phyloP scores from a whole-genome alignment of 2,797 vertebrate species.

The Labeo calbasu region DNA sequence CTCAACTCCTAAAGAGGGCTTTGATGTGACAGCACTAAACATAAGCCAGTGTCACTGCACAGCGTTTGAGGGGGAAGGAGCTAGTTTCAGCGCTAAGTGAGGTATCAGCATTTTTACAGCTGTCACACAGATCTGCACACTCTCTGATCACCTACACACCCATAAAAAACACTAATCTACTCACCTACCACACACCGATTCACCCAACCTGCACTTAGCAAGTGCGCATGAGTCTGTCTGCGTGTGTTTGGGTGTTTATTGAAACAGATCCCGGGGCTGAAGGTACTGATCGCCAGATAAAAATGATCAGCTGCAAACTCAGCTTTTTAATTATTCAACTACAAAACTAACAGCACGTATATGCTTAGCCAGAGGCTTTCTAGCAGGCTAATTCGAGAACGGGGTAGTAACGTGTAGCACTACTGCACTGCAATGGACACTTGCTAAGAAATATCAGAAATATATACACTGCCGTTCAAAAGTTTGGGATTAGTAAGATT shows the following conservation, averaged over 20 bases:
- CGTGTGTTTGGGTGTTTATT: not conserved
- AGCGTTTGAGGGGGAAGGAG: slow-evolving; percentile 61
- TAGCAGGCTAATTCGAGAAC: not conserved
- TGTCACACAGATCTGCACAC: slow-evolving; percentile 46
- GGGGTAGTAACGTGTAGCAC: not conserved
- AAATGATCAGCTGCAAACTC: not conserved
- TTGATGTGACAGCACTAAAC: slow-evolving; percentile 75
- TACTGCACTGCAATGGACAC: not conserved
- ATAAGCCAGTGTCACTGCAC: slow-evolving; percentile 64
- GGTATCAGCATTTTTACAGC: slow-evolving; percentile 64
- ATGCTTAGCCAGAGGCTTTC: not conserved
- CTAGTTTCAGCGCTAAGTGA: slow-evolving; percentile 67
- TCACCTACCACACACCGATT: slow-evolving; percentile 4
- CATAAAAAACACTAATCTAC: slow-evolving; percentile 41
- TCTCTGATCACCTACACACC: slow-evolving; percentile 45
- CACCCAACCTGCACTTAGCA: not conserved
- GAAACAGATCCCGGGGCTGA: slow-evolving; percentile 1
- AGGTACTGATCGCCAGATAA: slow-evolving; percentile 9
- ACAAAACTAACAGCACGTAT: slow-evolving; percentile 14
- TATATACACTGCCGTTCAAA: too few relatives aligned
- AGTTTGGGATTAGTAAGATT: too few relatives aligned
- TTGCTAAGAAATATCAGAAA: not conserved
- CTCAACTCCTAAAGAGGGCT: slow-evolving; percentile 74
- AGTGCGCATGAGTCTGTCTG: slow-evolving; percentile 16
- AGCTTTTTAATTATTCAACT: slow-evolving; percentile 16